These are phyloP conservation scores for Trilocha varians DNA, from an alignment of 2,888 invertebrate species.

Conservation along the genomic window DNA sequence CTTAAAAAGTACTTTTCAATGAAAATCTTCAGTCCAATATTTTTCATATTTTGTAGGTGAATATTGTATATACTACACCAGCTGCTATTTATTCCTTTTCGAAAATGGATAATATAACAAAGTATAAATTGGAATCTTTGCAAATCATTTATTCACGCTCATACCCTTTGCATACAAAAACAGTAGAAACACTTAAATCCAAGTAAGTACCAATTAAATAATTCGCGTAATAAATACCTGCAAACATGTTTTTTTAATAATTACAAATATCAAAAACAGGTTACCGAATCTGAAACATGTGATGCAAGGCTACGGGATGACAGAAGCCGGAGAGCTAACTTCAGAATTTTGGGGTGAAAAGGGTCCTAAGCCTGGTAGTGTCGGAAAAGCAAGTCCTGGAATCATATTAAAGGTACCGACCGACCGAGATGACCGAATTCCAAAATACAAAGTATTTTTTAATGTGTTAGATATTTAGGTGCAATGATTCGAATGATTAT, in stretches of 20 bases:
- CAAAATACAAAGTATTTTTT: no score
- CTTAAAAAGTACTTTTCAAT: neutral
- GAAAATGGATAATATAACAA: conserved; percentile 27
- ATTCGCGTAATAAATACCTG: no score
- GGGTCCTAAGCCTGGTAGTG: conserved; percentile 47
- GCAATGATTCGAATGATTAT: no score
- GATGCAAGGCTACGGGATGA: conserved; percentile 55
- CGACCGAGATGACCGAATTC: no score
- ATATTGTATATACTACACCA: conserved; percentile 41
- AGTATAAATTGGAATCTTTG: conserved; percentile 38
- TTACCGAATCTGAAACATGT: conserved; percentile 34
- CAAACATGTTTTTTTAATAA: no score
- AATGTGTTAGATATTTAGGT: no score
- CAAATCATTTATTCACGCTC: conserved; percentile 45
- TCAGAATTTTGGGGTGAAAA: conserved; percentile 46
- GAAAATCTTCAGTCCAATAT: neutral
- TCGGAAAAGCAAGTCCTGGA: conserved; percentile 46
- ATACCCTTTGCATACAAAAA: conserved; percentile 43
- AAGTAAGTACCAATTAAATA: conserved; percentile 35
- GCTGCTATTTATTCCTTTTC: conserved; percentile 31
- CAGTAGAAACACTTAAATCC: conserved; percentile 39
- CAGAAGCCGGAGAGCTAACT: conserved; percentile 47
- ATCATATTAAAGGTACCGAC: conserved; percentile 47
- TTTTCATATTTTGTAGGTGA: conserved; percentile 35
- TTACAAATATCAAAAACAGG: conserved; percentile 27